Evolutionary conservation across 2,888 invertebrate species (phyloP).

Genomic region (Plagodis dolabraria): DNA sequence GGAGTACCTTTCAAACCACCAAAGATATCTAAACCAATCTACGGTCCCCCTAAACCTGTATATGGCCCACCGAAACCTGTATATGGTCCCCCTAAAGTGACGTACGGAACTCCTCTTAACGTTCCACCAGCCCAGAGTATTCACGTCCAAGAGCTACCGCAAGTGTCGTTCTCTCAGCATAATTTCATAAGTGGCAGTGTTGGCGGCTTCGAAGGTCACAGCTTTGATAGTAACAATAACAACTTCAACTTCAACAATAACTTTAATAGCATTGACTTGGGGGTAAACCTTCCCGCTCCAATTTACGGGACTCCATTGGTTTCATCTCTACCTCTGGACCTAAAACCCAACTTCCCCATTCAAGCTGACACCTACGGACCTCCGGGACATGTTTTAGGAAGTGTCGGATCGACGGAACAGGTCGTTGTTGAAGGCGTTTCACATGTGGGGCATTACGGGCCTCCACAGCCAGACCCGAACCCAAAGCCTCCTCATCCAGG

Average conservation of each 20-base stretch:
- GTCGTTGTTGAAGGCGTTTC: slow-evolving; percentile 66
- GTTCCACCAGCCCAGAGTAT: slow-evolving; percentile 28
- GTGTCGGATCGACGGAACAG: slow-evolving; percentile 69
- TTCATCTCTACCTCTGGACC: slow-evolving; percentile 56
- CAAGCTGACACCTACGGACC: slow-evolving; percentile 77
- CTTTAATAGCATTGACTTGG: slow-evolving; percentile 53
- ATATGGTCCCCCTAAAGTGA: slow-evolving; percentile 63
- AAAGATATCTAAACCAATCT: slow-evolving; percentile 57
- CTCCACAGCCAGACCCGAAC: slow-evolving; percentile 84
- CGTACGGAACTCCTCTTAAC: slow-evolving; percentile 53
- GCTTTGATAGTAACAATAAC: not conserved
- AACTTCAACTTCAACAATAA: slow-evolving; percentile 6
- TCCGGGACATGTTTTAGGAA: slow-evolving; percentile 70
- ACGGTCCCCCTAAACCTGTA: slow-evolving; percentile 52
- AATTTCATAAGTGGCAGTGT: slow-evolving; percentile 22
- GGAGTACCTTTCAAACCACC: slow-evolving; percentile 64
- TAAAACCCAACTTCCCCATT: slow-evolving; percentile 76
- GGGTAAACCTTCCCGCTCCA: slow-evolving; percentile 69
- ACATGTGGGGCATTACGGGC: slow-evolving; percentile 80
- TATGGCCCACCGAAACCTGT: slow-evolving; percentile 66
- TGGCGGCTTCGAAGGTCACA: slow-evolving; percentile 11
- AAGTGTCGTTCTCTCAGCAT: slow-evolving; percentile 26
- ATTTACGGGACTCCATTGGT: slow-evolving; percentile 73
- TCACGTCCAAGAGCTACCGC: slow-evolving; percentile 42
- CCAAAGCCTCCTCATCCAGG: slow-evolving; percentile 88